Evolutionary conservation across 2,888 invertebrate genomes (phyloP).

Genomic region (Globia sparganii): DNA sequence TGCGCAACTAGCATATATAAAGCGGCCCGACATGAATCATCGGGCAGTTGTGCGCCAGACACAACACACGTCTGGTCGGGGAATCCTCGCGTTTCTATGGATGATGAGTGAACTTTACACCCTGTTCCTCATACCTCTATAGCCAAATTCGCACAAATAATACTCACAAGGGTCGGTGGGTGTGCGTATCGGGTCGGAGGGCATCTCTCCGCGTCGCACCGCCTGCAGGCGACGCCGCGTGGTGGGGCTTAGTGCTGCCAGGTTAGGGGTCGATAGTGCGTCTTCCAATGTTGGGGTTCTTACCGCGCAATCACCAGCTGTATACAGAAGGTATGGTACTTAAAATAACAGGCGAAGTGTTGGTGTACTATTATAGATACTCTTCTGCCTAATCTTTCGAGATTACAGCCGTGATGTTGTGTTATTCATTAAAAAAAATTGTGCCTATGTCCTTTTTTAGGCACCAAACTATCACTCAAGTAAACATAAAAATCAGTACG

Average conservation of each 20-base stretch:
- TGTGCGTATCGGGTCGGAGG: slow-evolving; percentile 84
- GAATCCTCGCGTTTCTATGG: too few species aligned
- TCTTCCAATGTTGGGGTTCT: slow-evolving; percentile 84
- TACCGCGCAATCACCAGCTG: slow-evolving; percentile 65
- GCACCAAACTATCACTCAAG: neutral
- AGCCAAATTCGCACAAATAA: neutral
- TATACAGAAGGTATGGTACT: neutral
- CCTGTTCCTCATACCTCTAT: too few species aligned
- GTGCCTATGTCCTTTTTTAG: neutral
- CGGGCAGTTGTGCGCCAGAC: too few species aligned
- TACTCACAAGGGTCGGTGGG: slow-evolving; percentile 85
- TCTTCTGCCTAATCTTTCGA: too few species aligned
- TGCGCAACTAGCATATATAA: too few species aligned
- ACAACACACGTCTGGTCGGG: too few species aligned
- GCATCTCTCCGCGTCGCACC: slow-evolving; percentile 84
- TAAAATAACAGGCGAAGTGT: too few species aligned
- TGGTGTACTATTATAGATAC: too few species aligned
- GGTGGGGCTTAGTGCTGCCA: slow-evolving; percentile 80
- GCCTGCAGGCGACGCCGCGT: slow-evolving; percentile 83
- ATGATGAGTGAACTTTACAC: too few species aligned
- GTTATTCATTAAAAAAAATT: neutral
- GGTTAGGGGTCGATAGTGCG: slow-evolving; percentile 83
- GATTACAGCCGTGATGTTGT: too few species aligned
- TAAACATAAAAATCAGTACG: neutral
- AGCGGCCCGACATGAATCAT: too few species aligned